A percentile compares a stretch with the other conserved stretches of the same genome.
Evolutionary conservation across 2,797 vertebrate genomes (phyloP).

Genomic region (Acrossocheilus wenchowensis): DNA sequence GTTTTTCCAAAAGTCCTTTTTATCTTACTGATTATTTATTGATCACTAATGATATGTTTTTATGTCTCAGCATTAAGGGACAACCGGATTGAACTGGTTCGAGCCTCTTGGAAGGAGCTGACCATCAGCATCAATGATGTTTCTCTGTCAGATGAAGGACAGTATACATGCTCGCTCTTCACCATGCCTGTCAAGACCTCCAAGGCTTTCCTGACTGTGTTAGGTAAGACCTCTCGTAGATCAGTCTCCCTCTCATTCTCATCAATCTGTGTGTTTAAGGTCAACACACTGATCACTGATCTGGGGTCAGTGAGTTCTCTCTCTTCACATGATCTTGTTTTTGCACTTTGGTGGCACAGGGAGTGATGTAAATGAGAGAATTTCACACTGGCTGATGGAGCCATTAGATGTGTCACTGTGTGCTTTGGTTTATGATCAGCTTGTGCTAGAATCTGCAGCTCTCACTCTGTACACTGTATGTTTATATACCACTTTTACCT

Average conservation of each 20-base stretch:
- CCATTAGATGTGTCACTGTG: neutral
- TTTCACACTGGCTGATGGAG: constrained; percentile 27
- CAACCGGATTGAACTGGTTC: constrained; percentile 93
- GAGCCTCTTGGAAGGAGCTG: constrained; percentile 86
- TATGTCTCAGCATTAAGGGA: constrained; percentile 87
- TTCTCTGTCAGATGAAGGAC: constrained; percentile 86
- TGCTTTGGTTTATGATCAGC: constrained; percentile 19
- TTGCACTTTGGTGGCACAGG: constrained; percentile 2
- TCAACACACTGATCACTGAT: constrained; percentile 16
- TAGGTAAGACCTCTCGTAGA: constrained; percentile 76
- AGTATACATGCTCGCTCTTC: constrained; percentile 89
- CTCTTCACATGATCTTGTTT: neutral
- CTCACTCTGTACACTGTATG: neutral
- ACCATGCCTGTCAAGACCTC: constrained; percentile 91
- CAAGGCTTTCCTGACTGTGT: constrained; percentile 88
- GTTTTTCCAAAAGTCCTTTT: neutral
- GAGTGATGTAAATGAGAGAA: constrained; percentile 35
- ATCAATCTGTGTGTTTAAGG: constrained; percentile 38
- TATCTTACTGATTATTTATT: constrained; percentile 10
- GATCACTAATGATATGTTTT: constrained; percentile 14
- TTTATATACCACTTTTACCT: neutral
- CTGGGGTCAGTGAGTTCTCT: neutral
- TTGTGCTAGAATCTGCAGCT: neutral
- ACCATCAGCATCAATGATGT: constrained; percentile 88
- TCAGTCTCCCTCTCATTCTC: constrained; percentile 13